Conservation (phyloP, 2,888 invertebrate species). For the Pherbina coryleti region DNA sequence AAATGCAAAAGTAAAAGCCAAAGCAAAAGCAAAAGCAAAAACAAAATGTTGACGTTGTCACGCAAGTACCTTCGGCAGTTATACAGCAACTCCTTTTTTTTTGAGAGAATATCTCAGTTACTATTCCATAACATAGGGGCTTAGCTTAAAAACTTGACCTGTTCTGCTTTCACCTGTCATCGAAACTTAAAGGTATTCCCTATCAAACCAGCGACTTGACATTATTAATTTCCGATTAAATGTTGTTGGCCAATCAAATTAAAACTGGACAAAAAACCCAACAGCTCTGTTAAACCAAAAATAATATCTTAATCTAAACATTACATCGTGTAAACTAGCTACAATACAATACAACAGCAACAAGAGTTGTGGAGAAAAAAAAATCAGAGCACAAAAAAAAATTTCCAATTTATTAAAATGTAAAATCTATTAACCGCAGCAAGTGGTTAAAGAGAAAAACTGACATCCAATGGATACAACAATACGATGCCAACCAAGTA, state of each 20-base stretch:
- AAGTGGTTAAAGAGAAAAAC: not conserved
- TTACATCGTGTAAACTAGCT: not conserved
- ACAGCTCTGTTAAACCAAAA: not conserved
- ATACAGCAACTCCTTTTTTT: too few species aligned
- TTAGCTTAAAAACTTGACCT: not conserved
- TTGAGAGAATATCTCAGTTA: too few species aligned
- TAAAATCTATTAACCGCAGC: slow-evolving; percentile 24
- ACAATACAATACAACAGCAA: not conserved
- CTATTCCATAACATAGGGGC: too few species aligned
- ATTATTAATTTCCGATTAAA: too few species aligned
- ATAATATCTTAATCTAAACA: slow-evolving; percentile 17
- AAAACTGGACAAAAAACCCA: not conserved
- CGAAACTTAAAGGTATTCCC: not conserved
- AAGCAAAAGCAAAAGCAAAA: too few species aligned
- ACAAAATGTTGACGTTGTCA: too few species aligned
- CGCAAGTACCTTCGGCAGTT: too few species aligned
- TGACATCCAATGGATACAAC: slow-evolving; percentile 3
- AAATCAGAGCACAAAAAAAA: slow-evolving; percentile 15
- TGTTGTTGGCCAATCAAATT: not conserved
- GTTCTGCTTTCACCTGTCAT: slow-evolving; percentile 11
- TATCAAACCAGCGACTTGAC: not conserved
- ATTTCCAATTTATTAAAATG: slow-evolving; percentile 34
- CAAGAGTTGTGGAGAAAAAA: not conserved
- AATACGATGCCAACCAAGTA: too few species aligned
- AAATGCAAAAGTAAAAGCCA: too few species aligned